Conservation (phyloP, 64 coral and sea anemone species). For the Platygyra sinensis region DNA sequence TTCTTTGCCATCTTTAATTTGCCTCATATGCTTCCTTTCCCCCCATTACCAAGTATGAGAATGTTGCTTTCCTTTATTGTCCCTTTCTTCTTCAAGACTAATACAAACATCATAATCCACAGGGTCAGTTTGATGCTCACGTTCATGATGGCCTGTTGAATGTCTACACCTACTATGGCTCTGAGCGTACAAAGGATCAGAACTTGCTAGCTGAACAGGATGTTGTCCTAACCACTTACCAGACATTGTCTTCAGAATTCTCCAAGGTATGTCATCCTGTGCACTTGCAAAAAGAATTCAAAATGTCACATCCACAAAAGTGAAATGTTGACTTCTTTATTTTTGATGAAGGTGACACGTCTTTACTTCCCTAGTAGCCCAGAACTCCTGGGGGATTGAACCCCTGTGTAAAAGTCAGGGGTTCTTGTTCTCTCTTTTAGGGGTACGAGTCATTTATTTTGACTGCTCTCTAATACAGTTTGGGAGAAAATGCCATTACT, state of each 20-base stretch:
- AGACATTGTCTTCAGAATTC: constrained; percentile 80
- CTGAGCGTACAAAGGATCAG: constrained; percentile 62
- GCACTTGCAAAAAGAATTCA: not conserved
- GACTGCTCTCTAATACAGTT: too few species aligned
- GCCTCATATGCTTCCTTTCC: too few species aligned
- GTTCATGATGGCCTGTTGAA: constrained; percentile 64
- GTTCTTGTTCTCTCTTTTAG: too few species aligned
- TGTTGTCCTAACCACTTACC: constrained; percentile 86
- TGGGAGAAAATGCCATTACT: too few species aligned
- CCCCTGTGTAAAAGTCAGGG: too few species aligned
- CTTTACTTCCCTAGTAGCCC: not conserved
- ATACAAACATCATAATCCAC: not conserved
- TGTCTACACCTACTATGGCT: constrained; percentile 78
- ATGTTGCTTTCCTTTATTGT: too few species aligned
- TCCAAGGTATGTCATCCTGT: constrained; percentile 46
- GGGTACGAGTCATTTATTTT: too few species aligned
- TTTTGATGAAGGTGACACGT: not conserved
- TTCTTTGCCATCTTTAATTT: too few species aligned
- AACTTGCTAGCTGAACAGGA: constrained; percentile 74
- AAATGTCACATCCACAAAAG: not conserved
- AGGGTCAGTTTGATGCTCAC: constrained; percentile 74
- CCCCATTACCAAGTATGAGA: too few species aligned
- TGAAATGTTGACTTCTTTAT: not conserved
- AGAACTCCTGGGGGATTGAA: too few species aligned
- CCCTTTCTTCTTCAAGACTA: too few species aligned